Evolutionary conservation across 2,113 vertebrate species (phyloP), one percentile per base, ranked within the genome.

Genomic region (Ageneiosus marmoratus): DNA sequence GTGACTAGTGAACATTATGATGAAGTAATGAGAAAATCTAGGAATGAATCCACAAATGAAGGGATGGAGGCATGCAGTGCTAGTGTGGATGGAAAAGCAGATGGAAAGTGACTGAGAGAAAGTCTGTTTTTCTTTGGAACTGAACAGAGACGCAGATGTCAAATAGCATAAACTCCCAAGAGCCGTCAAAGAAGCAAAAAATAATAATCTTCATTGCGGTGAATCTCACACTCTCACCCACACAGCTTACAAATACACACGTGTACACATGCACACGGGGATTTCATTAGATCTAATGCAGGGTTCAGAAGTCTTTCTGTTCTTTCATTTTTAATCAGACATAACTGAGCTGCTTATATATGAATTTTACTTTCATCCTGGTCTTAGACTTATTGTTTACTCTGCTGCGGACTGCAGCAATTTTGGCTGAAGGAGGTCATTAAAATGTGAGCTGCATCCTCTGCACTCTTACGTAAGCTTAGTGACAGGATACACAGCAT

Each of bases 91-190:
- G 41, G 1, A 48, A 46, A 50, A 13, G 10, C 77, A 79, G 56
- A 78, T 55, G 69, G 80, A 69, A 70, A 88, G 41, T 34, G 50
- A 53, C 73, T 32, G 73, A 20, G 22, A 89, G 86, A 88, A 87
- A 76, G 84, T 88, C 84, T 84, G 46, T 63, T 62, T 87, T 84
- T 88, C 85, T 89, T 89, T 87, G 85, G 88, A 92, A 92, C 89
- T 87, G 90, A 87, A 86, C 67, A 87, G 77, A 87, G 90, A 89
- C 92, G 89, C 93, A 93, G 91, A 94, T 94, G 92, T 93, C 91
- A 88, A 89, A 88, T 85, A 90, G 91, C 91, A 89, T 84, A 88
- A 85, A 90, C 63, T 88, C 93, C 86, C 92, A 83, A 63, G 88
- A 91, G 91, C 91, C 51, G 3, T n/a, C 29, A 67, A 50, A 50